Evolutionary conservation across 23 tunicate species (phyloP).

Genomic region (Halocynthia aurantium): DNA sequence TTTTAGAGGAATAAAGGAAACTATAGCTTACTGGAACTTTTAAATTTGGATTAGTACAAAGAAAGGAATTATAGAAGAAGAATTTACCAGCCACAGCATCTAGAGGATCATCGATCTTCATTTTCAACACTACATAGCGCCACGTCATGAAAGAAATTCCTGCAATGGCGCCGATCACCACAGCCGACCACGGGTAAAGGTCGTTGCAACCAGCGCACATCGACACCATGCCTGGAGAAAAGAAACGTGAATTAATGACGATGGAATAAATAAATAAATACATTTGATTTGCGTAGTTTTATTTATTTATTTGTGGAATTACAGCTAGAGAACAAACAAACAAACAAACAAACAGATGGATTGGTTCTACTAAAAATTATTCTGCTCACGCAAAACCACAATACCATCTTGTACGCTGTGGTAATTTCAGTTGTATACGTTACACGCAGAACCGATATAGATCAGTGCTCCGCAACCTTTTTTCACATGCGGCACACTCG

Average conservation of each 20-base stretch:
- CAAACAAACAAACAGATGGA: no score
- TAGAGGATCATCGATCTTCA: constrained; percentile 39
- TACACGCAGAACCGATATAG: no score
- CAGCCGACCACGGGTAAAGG: constrained; percentile 37
- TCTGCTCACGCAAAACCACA: no score
- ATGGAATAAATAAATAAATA: not conserved
- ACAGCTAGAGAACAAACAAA: not conserved
- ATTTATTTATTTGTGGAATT: not conserved
- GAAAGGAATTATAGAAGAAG: not conserved
- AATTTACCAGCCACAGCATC: constrained; percentile 27
- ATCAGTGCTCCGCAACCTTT: no score
- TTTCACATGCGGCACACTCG: no score
- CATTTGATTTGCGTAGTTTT: not conserved
- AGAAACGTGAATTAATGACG: not conserved
- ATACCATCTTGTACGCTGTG: no score
- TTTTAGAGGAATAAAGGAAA: no score
- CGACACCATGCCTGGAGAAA: constrained; percentile 29
- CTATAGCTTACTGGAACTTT: no score
- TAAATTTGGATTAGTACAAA: no score
- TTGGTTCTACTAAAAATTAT: no score
- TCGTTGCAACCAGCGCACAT: constrained; percentile 51
- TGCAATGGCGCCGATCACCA: constrained; percentile 28
- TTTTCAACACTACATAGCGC: constrained; percentile 15
- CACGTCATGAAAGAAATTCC: constrained; percentile 13
- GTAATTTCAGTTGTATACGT: no score